Conservation (phyloP, 37 sponge, comb jelly and placozoan species). For the Oscarella lobularis region DNA sequence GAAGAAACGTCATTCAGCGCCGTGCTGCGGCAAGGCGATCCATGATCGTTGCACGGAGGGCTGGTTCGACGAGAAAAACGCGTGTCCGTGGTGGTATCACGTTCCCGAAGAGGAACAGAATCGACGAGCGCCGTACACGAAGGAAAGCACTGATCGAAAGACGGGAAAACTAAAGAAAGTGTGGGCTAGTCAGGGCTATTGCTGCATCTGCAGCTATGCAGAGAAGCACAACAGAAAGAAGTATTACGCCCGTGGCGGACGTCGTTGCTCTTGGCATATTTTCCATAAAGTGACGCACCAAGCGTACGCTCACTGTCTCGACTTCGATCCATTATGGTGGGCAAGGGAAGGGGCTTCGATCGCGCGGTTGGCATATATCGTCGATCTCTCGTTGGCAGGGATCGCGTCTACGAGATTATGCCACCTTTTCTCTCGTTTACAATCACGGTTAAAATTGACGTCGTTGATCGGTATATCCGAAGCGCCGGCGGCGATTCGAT, state of each 20-base stretch:
- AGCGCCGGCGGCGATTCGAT: not conserved
- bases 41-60: not conserved
- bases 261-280: not conserved
- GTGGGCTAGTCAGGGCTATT: slow-evolving; percentile 1
- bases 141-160: not conserved
- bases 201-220: not conserved
- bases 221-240: not conserved
- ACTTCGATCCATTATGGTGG: not conserved
- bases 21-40: not conserved
- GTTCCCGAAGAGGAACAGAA: not conserved
- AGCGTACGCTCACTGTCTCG: slow-evolving; percentile 4
- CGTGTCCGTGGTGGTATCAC: slow-evolving; percentile 2
- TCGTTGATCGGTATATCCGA: slow-evolving; percentile 23
- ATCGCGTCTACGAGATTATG: slow-evolving; percentile 41
- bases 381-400: slow-evolving; percentile 19
- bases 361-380: not conserved
- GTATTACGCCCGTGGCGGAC: not conserved
- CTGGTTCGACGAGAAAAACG: not conserved
- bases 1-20: not conserved
- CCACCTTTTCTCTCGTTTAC: slow-evolving; percentile 41
- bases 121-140: not conserved
- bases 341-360: not conserved
- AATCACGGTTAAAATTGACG: slow-evolving; percentile 55
- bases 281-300: not conserved
- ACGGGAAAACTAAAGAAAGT: not conserved